A percentile compares a stretch with the other conserved stretches of the same genome.
Evolutionary conservation across 2,888 invertebrate genomes (phyloP).

Genomic region (Rutpela maculata): DNA sequence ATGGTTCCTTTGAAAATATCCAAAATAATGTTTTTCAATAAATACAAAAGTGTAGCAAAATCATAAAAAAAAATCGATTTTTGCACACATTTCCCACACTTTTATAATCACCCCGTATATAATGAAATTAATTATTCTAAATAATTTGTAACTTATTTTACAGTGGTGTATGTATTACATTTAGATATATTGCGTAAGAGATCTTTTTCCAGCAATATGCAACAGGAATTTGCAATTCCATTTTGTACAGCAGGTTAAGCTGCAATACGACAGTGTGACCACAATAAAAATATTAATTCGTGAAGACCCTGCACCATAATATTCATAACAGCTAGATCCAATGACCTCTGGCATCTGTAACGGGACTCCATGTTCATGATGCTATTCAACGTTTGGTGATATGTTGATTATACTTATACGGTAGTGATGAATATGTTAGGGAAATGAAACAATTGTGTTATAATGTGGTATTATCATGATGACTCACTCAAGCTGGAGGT

Average conservation of each 20-base stretch:
- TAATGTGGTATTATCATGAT: not conserved
- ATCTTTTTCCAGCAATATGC: too few species aligned
- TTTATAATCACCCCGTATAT: too few species aligned
- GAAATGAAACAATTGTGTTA: slow-evolving; percentile 1
- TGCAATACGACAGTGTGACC: not conserved
- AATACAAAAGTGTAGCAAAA: too few species aligned
- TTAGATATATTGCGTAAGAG: too few species aligned
- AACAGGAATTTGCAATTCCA: too few species aligned
- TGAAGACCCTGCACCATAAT: slow-evolving; percentile 20
- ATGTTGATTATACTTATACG: slow-evolving; percentile 28
- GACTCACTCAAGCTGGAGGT: not conserved
- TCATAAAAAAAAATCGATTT: too few species aligned
- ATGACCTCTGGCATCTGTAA: slow-evolving; percentile 43
- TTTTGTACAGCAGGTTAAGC: not conserved
- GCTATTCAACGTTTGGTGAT: slow-evolving; percentile 27
- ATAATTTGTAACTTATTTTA: too few species aligned
- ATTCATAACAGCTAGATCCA: slow-evolving; percentile 38
- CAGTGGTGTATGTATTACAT: too few species aligned
- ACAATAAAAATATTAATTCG: slow-evolving; percentile 14
- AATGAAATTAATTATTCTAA: too few species aligned
- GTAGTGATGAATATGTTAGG: slow-evolving; percentile 15
- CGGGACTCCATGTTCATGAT: slow-evolving; percentile 29
- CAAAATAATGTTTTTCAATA: too few species aligned
- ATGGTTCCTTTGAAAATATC: too few species aligned
- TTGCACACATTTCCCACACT: too few species aligned